A percentile compares a stretch with the other conserved stretches of the same genome.
These are phyloP conservation scores for Saguinus midas DNA, from an alignment of 2,113 vertebrate species.

Conservation along the genomic window DNA sequence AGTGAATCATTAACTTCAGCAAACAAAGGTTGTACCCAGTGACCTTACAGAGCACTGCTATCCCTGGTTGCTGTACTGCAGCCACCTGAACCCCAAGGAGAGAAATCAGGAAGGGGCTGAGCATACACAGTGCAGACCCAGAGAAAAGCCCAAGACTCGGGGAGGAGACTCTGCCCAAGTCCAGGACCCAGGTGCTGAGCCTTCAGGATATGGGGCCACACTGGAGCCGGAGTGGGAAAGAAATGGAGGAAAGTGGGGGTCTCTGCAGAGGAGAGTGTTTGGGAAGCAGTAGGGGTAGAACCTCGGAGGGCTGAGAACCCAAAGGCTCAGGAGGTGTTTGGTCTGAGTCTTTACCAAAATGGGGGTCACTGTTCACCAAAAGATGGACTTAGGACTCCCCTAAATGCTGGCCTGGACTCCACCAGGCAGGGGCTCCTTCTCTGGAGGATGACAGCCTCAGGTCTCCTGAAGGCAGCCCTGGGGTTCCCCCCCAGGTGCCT, in stretches of 20 bases:
- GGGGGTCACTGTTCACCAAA: not conserved
- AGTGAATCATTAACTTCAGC: slow-evolving; percentile 56
- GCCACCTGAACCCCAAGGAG: not conserved
- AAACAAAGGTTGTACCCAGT: slow-evolving; percentile 32
- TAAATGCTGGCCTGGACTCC: not conserved
- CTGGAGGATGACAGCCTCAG: not conserved
- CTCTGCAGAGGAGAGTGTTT: not conserved
- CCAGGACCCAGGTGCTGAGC: not conserved
- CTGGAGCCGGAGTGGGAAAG: not conserved
- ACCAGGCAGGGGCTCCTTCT: not conserved
- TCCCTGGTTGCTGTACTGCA: not conserved
- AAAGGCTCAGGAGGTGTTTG: too few relatives aligned
- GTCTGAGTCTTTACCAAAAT: not conserved
- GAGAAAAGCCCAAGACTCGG: not conserved
- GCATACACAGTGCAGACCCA: not conserved
- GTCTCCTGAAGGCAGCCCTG: not conserved
- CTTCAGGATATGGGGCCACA: accelerated
- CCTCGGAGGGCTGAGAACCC: not conserved
- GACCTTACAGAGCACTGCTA: not conserved
- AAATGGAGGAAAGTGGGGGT: not conserved
- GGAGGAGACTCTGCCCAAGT: not conserved
- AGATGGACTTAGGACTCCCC: not conserved
- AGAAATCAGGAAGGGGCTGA: not conserved
- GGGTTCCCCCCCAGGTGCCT: not conserved
- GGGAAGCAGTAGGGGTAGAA: not conserved